phyloP scores from a whole-genome alignment of 2,888 invertebrate genomes.

The Cheilosia impressa region DNA sequence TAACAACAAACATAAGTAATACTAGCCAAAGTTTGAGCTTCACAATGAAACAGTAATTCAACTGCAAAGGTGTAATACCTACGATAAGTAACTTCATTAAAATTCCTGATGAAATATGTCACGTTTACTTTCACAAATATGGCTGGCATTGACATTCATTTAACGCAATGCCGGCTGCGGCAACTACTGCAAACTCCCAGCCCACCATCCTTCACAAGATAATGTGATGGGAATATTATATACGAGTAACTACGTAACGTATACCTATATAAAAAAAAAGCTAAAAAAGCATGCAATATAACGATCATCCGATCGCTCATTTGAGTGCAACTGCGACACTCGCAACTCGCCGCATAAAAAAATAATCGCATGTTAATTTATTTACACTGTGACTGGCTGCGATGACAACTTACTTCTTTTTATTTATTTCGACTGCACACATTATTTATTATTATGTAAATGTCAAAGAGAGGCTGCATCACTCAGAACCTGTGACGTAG shows the following conservation, averaged over 20 bases:
- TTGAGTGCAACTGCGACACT: constrained; percentile 11
- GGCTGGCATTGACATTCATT: constrained; percentile 44
- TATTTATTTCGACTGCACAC: too few relatives aligned
- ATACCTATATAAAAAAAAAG: background rate
- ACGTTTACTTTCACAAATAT: constrained; percentile 32
- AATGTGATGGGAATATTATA: background rate
- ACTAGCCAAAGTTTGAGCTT: too few relatives aligned
- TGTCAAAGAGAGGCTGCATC: background rate
- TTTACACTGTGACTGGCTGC: too few relatives aligned
- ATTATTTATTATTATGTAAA: too few relatives aligned
- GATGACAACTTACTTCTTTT: too few relatives aligned
- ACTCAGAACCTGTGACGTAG: background rate
- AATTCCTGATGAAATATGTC: background rate
- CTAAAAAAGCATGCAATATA: constrained; percentile 3
- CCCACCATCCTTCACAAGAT: background rate
- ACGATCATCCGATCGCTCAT: constrained; percentile 46
- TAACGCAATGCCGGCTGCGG: constrained; percentile 1
- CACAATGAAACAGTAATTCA: too few relatives aligned
- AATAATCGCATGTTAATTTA: too few relatives aligned
- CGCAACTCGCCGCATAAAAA: too few relatives aligned
- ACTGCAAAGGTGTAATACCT: too few relatives aligned
- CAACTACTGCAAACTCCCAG: background rate
- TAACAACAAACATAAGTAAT: too few relatives aligned
- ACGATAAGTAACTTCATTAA: too few relatives aligned
- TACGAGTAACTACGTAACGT: too few relatives aligned